Conservation (phyloP, 1,140 invertebrate species). For the Andrena cerasifolii region DNA sequence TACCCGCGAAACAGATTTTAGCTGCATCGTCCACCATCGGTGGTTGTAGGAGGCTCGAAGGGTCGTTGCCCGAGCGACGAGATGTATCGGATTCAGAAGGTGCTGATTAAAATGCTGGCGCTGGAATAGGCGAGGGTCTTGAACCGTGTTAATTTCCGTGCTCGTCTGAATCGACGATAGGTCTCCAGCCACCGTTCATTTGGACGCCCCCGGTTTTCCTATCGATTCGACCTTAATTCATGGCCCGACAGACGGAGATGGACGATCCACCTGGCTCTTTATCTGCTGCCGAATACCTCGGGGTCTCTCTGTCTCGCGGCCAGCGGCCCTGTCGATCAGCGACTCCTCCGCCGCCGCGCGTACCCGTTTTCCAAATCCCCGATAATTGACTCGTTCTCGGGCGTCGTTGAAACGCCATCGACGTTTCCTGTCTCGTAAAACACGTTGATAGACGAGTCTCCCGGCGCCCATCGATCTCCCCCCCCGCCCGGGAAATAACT, state of each 20-base stretch:
- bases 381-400: conserved; percentile 17
- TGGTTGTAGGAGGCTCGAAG: too few relatives aligned
- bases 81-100: too few relatives aligned
- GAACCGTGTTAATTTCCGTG: too few relatives aligned
- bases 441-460: conserved; percentile 8
- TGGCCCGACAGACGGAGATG: conserved; percentile 2
- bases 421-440: conserved; percentile 14
- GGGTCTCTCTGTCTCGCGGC: not conserved
- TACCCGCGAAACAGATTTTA: too few relatives aligned
- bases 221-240: conserved; percentile 11
- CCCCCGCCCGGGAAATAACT: not conserved
- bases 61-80: too few relatives aligned
- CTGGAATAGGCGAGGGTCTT: too few relatives aligned
- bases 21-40: too few relatives aligned
- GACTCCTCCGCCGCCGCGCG: not conserved
- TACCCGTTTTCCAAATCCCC: not conserved
- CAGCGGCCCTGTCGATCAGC: not conserved
- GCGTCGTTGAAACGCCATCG: conserved; percentile 18
- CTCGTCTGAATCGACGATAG: not conserved
- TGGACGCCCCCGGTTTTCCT: not conserved
- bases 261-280: not conserved
- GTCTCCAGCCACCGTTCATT: not conserved
- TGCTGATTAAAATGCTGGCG: too few relatives aligned
- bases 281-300: not conserved
- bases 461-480: not conserved